A percentile compares a stretch with the other conserved stretches of the same genome.
These are phyloP conservation scores for Sinocyclocheilus grahami DNA, from an alignment of 2,113 vertebrate genomes.

Conservation along the genomic window DNA sequence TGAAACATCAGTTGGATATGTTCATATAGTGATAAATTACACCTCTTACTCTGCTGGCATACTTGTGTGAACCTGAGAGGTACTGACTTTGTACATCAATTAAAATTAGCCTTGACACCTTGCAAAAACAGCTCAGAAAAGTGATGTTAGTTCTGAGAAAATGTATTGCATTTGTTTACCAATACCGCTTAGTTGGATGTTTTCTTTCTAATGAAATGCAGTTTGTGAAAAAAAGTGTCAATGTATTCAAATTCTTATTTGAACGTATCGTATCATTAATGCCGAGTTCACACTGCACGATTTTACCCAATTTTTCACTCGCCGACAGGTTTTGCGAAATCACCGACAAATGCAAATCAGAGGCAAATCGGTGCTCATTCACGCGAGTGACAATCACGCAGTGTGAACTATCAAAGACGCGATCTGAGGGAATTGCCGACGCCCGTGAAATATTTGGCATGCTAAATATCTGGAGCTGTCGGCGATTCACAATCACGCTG, in stretches of 20 bases:
- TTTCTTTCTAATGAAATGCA: not conserved
- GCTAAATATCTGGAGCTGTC: too few species aligned
- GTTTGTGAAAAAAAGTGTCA: not conserved
- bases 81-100: not conserved
- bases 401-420: too few species aligned
- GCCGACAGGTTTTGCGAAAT: too few species aligned
- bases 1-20: not conserved
- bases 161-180: not conserved
- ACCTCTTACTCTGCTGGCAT: not conserved
- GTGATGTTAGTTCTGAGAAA: not conserved
- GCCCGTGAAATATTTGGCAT: too few species aligned
- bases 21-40: not conserved
- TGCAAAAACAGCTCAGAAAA: not conserved
- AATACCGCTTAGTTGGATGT: not conserved
- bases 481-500: too few species aligned
- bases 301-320: too few species aligned
- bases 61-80: not conserved
- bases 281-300: too few species aligned
- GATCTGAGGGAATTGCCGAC: too few species aligned
- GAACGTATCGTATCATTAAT: not conserved
- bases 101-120: not conserved
- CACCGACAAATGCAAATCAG: too few species aligned
- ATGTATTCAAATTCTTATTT: not conserved
- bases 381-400: too few species aligned
- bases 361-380: too few species aligned